Base-by-base conservation (phyloP, 2,113 vertebrate species). In the Alectura lathami region DNA sequence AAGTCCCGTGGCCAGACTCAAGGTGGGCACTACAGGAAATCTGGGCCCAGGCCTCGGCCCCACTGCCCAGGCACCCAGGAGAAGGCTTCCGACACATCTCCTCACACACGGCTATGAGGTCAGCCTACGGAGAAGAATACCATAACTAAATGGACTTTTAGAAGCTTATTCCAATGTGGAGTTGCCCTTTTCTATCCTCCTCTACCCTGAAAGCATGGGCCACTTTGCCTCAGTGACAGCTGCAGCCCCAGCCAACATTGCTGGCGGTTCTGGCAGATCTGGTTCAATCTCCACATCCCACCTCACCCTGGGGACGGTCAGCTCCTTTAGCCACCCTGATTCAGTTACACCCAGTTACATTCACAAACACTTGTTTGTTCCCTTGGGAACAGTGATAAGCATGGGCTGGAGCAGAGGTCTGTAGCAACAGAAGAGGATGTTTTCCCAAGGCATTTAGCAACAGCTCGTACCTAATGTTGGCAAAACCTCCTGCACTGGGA, bases 21-120 rank as follows among this genome's bases (percentile, higher is more conserved):
- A 34, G 2, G 3, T 38, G 45, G 70, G 26, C 63, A 43, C 67
- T 0, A 1, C 1, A 0, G 50, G 38, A 36, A 70, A 26, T 14
- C 26, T 0, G 2, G 42, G 24, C 51, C 66, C 18, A 42, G 38
- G 62, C 8, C 29, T 66, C 63, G 23, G 45, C 32, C 4, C 32
- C 50, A n/a, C 43, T 42, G 3, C 8, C 3, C 16, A 29, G 32
- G 77, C 27, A 75, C 30, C 62, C 40, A 60, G 29, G 56, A 50
- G 48, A 50, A 47, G 74, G 63, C 30, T 81, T 78, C 73, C 56
- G 56, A n/a, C n/a, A n/a, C n/a, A n/a, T n/a, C n/a, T n/a, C n/a
- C n/a, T n/a, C 57, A 88, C 86, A 29, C 27, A 66, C 53, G 80
- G 42, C 57, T 64, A n/a, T 69, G 43, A 86, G 9, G 56, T 68